Evolutionary conservation across 2,888 invertebrate genomes (phyloP), one percentile per base, ranked within the genome.

Genomic region (Parascotia fuliginaria): DNA sequence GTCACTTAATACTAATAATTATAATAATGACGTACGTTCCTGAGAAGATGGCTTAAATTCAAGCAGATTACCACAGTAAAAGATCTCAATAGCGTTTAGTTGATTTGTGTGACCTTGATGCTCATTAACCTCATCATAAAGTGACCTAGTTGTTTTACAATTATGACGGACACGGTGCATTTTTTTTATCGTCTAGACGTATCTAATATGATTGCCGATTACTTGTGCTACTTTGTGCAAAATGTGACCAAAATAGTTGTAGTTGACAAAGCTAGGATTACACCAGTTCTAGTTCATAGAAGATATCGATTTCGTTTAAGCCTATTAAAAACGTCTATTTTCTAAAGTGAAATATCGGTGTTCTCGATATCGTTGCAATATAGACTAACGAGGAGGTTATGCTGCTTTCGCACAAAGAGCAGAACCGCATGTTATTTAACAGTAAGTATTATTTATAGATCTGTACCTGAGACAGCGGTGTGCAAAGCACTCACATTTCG

Each of bases 131-230:
- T 79, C 72, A 66, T 56, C 70, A 66, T 70, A 64, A 67, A 59
- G 42, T 70, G 79, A 75, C 79, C 81, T 63, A 79, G 70, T 79
- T 83, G 70, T 74, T 74, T 70, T 67, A 65, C 66, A 61, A 75
- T 80, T 71, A 72, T 71, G 52, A 73, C 74, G 63, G 69, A 69
- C 65, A 65, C 64, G 71, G 60, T 76, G 75, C 73, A 73, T 73
- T 81, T 77, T 75, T 75, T 73, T 24, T 24, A 24, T 24, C 75
- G 66, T 69, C 49, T 63, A 27, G 54, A 55, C 66, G 53, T 60
- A 63, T n/a, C n/a, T n/a, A 70, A 68, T 59, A 60, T 41, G 61
- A 43, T 59, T 47, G 58, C 50, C 45, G 50, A 62, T n/a, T n/a
- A n/a, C n/a, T n/a, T n/a, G n/a, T n/a, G n/a, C n/a, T n/a, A n/a